Evolutionary conservation across 2,888 invertebrate species (phyloP), one percentile per base, ranked within the genome.

Genomic region (Dryocosmus kuriphilus): DNA sequence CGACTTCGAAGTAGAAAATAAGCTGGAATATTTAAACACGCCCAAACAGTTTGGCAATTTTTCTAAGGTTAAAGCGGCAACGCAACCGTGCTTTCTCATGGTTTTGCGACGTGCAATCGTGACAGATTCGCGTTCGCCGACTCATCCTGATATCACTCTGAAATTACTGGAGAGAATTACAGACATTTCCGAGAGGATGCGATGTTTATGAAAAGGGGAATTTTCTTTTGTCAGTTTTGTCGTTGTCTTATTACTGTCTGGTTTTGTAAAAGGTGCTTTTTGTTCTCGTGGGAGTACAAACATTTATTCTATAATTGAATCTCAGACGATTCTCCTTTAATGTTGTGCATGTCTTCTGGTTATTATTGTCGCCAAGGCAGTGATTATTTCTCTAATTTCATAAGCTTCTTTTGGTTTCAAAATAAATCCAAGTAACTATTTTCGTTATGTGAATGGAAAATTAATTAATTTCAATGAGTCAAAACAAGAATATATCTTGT

Each of bases 131-230:
- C 16, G 16, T 46, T 16, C 24, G 5, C 22, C 8, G 6, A 6
- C 38, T 38, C 41, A 24, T 35, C 1, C 3, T 65, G 35, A 24
- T 65, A 38, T 65, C 65, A 41, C 14, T 16, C 67, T 24, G 22
- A 27, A 67, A 67, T 67, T 46, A 67, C 7, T 14, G 22, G 38
- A 67, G 46, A 67, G 27, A 67, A 67, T 67, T 22, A 67, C 22
- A 67, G 14, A 67, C 41, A 67, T 67, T 67, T 67, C 41, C 41
- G 27, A 67, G 19, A 67, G 67, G 67, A 67, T 67, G 27, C 14
- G 1, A 67, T 46, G 67, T 24, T 67, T 41, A 67, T 41, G 8
- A 67, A 46, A 24, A 46, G 67, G 19, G 38, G 4, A 46, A 67
- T 41, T 19, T 67, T 46, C 27, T 27, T 65, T 65, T 67, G 27